Base-by-base conservation (phyloP, 1,140 invertebrate genomes). In the Meloidogyne chitwoodi region DNA sequence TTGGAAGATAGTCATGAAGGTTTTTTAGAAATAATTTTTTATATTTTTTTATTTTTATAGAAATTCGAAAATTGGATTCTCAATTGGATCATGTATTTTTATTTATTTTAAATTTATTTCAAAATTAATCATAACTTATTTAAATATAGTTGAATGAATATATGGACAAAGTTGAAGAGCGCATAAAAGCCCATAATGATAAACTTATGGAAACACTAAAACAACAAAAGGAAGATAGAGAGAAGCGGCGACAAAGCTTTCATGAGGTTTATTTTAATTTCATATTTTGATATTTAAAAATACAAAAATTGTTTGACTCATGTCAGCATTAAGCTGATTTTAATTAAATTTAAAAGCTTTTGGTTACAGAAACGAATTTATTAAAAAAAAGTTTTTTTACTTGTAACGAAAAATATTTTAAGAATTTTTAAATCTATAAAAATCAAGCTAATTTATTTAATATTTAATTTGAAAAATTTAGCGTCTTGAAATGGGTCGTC, bases 171-270 rank as follows among this genome's bases (percentile, higher is more conserved):
- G 81, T 82, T 11, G 81, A 82, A 38, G 74, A 84, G 63, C 44
- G 81, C 2, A 56, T 82, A 27, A 84, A 78, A 62, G 63, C 65
- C 1, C 81, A 82, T 62, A 84, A 81, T 41, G 83, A 69, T 24
- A 81, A 81, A 64, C 27, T 82, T 16, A 70, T 68, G 44, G 80
- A 81, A 63, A 82, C 82, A 22, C 66, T 82, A 16, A 68, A 77
- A 27, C 83, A 82, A 68, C 81, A 82, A 73, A 74, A 69, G 34
- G 82, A 84, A 68, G 81, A 82, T 29, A 67, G 81, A 5, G 81
- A 82, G 74, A 83, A 84, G 44, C 81, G 81, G 22, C 79, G 82
- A 27, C 82, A 71, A 65, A 83, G 81, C 65, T 82, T 82, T 63
- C 81, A 82, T 41, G 81, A 82, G 80, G 80, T 83, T 27, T 19